Conservation (phyloP, 2,888 invertebrate species). For the Alsophila aescularia region DNA sequence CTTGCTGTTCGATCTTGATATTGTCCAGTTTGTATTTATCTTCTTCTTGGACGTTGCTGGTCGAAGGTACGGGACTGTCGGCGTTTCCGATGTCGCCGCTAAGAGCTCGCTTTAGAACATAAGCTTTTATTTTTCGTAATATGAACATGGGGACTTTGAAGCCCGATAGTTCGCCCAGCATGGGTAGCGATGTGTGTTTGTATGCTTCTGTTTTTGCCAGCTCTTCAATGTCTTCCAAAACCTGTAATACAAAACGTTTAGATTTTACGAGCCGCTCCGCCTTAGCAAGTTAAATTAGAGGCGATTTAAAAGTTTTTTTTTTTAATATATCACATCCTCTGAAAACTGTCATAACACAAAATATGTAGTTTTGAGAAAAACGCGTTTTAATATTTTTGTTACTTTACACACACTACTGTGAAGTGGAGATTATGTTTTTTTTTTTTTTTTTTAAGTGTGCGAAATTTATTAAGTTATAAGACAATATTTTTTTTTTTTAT, state of each 20-base stretch:
- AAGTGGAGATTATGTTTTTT: no score
- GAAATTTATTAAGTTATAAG: no score
- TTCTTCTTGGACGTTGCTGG: conserved; percentile 64
- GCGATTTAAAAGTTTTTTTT: no score
- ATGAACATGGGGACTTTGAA: conserved; percentile 91
- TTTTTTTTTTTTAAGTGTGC: no score
- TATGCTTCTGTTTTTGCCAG: conserved; percentile 90
- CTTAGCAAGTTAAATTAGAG: no score
- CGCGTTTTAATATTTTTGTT: no score
- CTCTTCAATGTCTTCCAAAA: conserved; percentile 91
- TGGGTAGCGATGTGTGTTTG: conserved; percentile 85
- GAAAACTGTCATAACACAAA: no score
- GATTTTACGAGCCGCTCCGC: no score
- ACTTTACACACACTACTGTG: no score
- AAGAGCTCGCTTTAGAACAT: conserved; percentile 77
- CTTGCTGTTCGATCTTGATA: conserved; percentile 71
- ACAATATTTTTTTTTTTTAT: no score
- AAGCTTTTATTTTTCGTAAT: conserved; percentile 88
- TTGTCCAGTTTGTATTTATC: conserved; percentile 66
- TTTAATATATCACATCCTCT: no score
- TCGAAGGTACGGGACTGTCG: conserved; percentile 72
- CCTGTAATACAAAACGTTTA: conserved; percentile 56
- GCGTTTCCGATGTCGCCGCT: conserved; percentile 64
- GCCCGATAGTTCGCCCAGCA: conserved; percentile 88
- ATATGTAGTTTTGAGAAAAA: no score